Evolutionary conservation across 2,113 vertebrate genomes (phyloP).

Genomic region (Hippopotamus amphibius): DNA sequence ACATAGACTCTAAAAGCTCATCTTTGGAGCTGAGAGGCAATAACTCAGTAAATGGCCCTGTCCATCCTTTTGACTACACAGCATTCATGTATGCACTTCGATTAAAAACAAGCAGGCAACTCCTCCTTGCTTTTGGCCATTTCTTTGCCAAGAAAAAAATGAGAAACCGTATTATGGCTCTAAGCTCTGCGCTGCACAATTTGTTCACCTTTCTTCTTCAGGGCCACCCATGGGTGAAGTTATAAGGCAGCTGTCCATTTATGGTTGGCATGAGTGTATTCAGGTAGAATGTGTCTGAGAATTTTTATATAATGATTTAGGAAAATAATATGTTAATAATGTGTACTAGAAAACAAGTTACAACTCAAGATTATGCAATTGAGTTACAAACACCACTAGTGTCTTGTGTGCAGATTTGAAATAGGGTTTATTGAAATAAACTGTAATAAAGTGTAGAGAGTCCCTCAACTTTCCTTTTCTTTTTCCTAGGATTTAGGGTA

Average conservation of each 20-base stretch:
- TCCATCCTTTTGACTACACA: not conserved
- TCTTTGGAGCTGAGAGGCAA: not conserved
- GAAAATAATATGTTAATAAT: not conserved
- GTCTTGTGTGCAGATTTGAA: not conserved
- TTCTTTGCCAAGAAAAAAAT: not conserved
- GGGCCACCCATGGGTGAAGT: not conserved
- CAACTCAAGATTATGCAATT: not conserved
- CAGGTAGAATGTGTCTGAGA: not conserved
- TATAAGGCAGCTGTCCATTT: not conserved
- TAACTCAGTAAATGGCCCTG: not conserved
- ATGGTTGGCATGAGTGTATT: not conserved
- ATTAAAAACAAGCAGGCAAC: not conserved
- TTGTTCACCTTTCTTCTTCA: not conserved
- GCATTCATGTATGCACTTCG: not conserved
- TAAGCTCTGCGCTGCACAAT: not conserved
- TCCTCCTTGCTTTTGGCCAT: not conserved
- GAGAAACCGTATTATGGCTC: not conserved
- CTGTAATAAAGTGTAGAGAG: not conserved
- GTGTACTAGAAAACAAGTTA: not conserved
- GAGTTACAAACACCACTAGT: not conserved
- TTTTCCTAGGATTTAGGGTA: not conserved
- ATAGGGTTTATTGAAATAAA: not conserved
- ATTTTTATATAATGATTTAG: not conserved
- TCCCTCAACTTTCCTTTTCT: not conserved
- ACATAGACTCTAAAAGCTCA: not conserved